Conservation (phyloP, 2,797 vertebrate species). For the Spinibarbus caldwelli region DNA sequence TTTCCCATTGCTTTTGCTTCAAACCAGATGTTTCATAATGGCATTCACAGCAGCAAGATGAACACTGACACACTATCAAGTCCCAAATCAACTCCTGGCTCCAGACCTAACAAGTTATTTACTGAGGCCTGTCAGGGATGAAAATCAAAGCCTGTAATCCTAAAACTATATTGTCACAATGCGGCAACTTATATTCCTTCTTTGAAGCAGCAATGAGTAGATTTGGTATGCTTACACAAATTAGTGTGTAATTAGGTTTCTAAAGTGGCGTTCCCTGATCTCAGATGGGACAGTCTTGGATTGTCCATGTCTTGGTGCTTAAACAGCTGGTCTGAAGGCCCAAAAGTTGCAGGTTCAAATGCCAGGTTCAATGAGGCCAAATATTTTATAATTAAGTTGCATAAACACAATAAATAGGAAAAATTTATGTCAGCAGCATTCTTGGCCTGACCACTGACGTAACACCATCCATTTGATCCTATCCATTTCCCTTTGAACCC, state of each 20-base stretch:
- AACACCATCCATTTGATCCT: background rate
- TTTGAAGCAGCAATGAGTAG: conserved; percentile 53
- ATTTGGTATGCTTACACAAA: conserved; percentile 61
- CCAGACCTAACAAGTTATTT: conserved; percentile 68
- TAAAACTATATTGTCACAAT: conserved; percentile 60
- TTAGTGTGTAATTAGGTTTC: conserved; percentile 56
- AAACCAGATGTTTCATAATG: conserved; percentile 37
- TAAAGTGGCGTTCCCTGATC: conserved; percentile 38
- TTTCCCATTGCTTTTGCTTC: conserved; percentile 15
- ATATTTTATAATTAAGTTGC: background rate
- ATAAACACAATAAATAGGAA: background rate
- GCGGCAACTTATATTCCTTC: conserved; percentile 60
- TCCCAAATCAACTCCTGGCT: conserved; percentile 64
- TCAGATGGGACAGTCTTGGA: conserved; percentile 25
- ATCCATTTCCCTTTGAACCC: background rate
- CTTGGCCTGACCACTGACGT: background rate
- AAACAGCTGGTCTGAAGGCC: background rate
- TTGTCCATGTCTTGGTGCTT: background rate
- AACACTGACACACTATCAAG: conserved; percentile 61
- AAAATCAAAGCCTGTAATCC: conserved; percentile 59
- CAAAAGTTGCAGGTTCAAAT: background rate
- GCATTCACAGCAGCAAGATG: conserved; percentile 18
- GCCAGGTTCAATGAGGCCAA: background rate
- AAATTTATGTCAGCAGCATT: background rate
- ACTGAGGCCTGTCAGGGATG: conserved; percentile 62